Evolutionary conservation across 1,140 invertebrate genomes (phyloP).

Genomic region (Drosophila ambigua): DNA sequence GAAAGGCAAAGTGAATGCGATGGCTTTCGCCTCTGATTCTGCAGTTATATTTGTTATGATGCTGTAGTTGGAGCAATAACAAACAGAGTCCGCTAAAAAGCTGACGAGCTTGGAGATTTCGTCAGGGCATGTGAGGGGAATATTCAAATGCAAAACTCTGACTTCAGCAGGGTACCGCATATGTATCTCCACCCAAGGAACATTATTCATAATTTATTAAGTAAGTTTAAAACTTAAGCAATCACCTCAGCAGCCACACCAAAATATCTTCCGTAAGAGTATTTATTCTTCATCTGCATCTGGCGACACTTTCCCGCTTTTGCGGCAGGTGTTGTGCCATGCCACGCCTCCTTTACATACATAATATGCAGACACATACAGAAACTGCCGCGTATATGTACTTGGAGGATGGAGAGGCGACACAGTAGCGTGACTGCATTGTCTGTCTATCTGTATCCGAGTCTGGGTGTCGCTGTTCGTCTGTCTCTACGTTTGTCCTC

Average conservation of each 20-base stretch:
- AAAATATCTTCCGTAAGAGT: not conserved
- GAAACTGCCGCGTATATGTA: not conserved
- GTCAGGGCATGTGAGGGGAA: not conserved
- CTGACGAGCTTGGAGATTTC: no score
- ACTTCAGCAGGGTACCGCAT: not conserved
- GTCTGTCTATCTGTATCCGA: slow-evolving; percentile 19
- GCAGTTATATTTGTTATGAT: slow-evolving; percentile 33
- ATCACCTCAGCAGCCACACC: no score
- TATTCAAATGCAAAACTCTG: not conserved
- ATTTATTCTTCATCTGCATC: not conserved
- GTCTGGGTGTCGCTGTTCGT: slow-evolving; percentile 13
- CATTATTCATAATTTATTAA: not conserved
- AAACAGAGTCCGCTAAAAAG: not conserved
- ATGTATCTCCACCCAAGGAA: no score
- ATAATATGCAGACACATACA: not conserved
- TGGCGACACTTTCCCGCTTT: not conserved
- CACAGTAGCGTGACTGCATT: slow-evolving; percentile 33
- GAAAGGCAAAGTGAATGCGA: slow-evolving; percentile 7
- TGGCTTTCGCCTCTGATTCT: slow-evolving; percentile 2
- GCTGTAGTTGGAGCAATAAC: slow-evolving; percentile 8
- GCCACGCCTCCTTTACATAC: slow-evolving; percentile 14
- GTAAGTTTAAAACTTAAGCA: not conserved
- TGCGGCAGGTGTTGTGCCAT: slow-evolving; percentile 30
- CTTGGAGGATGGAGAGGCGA: slow-evolving; percentile 8
- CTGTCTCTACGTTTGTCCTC: no score